A percentile compares a stretch with the other conserved stretches of the same genome.
phyloP scores from a whole-genome alignment of 2,797 vertebrate genomes.

The Cryptoblepharus egeriae region DNA sequence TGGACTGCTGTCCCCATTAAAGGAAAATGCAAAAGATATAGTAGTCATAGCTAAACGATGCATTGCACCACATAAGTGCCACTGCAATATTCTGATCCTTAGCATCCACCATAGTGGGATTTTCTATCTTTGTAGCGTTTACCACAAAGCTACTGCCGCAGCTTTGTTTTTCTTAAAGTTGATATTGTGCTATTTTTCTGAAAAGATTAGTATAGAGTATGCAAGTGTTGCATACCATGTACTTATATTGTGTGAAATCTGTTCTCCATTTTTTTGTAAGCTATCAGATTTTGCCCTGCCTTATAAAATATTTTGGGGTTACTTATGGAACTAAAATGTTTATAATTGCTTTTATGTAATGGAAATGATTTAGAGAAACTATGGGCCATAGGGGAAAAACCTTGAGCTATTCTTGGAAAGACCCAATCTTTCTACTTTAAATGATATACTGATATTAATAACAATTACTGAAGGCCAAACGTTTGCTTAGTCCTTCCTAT shows the following conservation, averaged over 20 bases:
- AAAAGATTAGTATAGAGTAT: background rate
- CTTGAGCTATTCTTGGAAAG: background rate
- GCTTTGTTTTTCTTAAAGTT: background rate
- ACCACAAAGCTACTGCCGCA: too few species aligned
- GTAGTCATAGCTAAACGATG: background rate
- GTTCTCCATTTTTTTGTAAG: background rate
- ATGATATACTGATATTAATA: background rate
- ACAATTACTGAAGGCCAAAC: background rate
- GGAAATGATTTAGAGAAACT: too few species aligned
- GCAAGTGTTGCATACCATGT: background rate
- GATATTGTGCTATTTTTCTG: background rate
- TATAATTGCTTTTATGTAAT: too few species aligned
- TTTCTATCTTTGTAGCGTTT: background rate
- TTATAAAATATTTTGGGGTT: background rate
- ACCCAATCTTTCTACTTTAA: background rate
- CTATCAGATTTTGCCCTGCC: too few species aligned
- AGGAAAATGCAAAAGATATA: background rate
- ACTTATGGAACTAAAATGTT: background rate
- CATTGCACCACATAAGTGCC: background rate
- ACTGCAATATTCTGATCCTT: background rate
- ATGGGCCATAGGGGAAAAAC: background rate
- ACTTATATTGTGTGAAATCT: background rate
- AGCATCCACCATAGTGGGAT: background rate
- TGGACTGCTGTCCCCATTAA: background rate
- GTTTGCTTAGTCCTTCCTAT: too few species aligned